phyloP scores from a whole-genome alignment of 64 coral and sea anemone species.

The Porites australiensis region DNA sequence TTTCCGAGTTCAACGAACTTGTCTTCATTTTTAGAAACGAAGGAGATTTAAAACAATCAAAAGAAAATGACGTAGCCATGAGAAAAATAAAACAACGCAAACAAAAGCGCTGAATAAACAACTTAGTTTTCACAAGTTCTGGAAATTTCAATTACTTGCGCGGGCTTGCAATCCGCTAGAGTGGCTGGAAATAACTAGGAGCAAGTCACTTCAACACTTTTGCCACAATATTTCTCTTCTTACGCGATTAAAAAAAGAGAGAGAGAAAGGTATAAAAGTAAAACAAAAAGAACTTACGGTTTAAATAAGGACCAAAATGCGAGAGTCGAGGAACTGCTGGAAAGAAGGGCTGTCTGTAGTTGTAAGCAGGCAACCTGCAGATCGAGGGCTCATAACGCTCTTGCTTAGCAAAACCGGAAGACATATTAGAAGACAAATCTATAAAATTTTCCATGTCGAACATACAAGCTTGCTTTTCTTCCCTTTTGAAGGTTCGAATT shows the following conservation, averaged over 20 bases:
- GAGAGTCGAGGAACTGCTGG: neutral
- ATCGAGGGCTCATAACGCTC: neutral
- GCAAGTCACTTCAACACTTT: neutral
- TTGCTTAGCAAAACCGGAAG: neutral
- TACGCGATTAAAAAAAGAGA: neutral
- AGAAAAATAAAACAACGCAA: slow-evolving; percentile 8
- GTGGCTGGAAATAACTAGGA: neutral
- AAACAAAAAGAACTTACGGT: slow-evolving; percentile 19
- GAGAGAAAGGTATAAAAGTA: neutral
- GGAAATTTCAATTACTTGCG: neutral
- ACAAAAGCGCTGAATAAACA: neutral
- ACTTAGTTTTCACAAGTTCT: neutral
- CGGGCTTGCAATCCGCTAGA: neutral
- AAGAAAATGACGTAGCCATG: neutral
- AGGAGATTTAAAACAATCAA: neutral
- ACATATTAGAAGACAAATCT: neutral
- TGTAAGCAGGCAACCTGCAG: neutral
- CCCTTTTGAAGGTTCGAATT: neutral
- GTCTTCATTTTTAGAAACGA: neutral
- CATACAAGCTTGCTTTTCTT: neutral
- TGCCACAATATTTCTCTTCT: too few relatives aligned
- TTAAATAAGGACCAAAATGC: neutral
- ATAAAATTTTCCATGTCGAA: slow-evolving; percentile 10
- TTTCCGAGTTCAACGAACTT: neutral
- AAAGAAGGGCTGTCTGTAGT: neutral